Evolutionary conservation across 1,140 invertebrate species (phyloP), one percentile per base, ranked within the genome.

Genomic region (Neoseiulus cucumeris): DNA sequence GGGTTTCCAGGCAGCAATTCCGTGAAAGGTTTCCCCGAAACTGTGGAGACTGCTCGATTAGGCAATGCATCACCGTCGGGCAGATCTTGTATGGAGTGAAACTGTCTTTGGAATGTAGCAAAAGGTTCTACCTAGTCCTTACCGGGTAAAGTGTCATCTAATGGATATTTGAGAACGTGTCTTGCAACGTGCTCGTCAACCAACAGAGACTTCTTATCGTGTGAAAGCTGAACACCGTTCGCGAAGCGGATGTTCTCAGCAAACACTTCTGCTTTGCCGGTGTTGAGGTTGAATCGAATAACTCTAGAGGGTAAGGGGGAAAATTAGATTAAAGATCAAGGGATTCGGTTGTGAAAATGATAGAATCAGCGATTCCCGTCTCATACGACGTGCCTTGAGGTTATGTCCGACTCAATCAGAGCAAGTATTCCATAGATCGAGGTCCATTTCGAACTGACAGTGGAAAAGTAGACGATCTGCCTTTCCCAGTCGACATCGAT

Each of bases 151-250:
- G 68, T 14, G 39, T 66, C 68, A 17, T n/a, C 14, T 42, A 70
- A 64, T 18, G 51, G 44, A 25, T 59, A 59, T 9, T 65, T n/a
- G 42, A 51, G 9, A 45, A 67, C 4, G 0, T 39, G 65, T 29
- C 64, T 42, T 64, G 66, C 68, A 64, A 14, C 65, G 44, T 7
- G 65, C 67, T 67, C 69, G 29, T 59, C 42, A 7, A 72, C n/a
- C 7, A 71, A 30, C 4, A 72, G 65, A 64, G 30, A 70, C 9
- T 67, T 65, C 14, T 69, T 66, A 64, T 72, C 70, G 7, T 44
- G 44, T 7, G 69, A 66, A 7, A 71, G 42, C 25, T 72, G 70
- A 1, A 72, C 47, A 1, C 71, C 71, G 68, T 72, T 72, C 18
- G 69, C 64, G 22, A 72, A 70, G 44, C 66, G 14, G 22, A 69